These are phyloP conservation scores for Pachyseris speciosa DNA, from an alignment of 64 coral and sea anemone species.

Conservation along the genomic window DNA sequence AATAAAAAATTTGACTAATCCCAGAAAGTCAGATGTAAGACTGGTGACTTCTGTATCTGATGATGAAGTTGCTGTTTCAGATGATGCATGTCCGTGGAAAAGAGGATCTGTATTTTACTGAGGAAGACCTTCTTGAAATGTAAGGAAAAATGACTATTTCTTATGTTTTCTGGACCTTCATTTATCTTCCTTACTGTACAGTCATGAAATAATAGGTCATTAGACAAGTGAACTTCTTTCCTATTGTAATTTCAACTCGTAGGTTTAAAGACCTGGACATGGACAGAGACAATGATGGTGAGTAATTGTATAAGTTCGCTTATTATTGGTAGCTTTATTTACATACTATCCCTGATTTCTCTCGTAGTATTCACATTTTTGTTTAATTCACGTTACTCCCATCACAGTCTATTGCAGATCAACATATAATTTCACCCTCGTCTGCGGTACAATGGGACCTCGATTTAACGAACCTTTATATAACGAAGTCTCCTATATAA, in stretches of 20 bases:
- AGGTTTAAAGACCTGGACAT: constrained; percentile 88
- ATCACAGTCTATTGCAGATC: no score
- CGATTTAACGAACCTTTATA: no score
- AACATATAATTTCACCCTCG: no score
- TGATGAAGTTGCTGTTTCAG: neutral
- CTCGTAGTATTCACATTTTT: no score
- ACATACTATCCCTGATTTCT: no score
- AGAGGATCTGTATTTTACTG: constrained; percentile 67
- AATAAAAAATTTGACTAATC: no score
- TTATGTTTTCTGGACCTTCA: neutral
- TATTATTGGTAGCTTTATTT: no score
- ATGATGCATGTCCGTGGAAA: constrained; percentile 66
- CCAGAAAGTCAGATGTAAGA: no score
- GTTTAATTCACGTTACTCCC: no score
- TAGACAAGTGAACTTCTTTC: neutral
- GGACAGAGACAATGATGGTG: constrained; percentile 78
- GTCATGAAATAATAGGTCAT: neutral
- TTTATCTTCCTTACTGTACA: neutral
- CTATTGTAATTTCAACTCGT: neutral
- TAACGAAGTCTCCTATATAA: no score
- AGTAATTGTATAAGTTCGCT: neutral
- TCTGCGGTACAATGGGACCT: no score
- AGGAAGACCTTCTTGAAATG: constrained; percentile 85
- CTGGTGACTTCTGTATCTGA: no score
- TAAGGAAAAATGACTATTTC: constrained; percentile 41